These are phyloP conservation scores for Drosophila aff. DNA, from an alignment of 1,140 invertebrate species.

Conservation along the genomic window DNA sequence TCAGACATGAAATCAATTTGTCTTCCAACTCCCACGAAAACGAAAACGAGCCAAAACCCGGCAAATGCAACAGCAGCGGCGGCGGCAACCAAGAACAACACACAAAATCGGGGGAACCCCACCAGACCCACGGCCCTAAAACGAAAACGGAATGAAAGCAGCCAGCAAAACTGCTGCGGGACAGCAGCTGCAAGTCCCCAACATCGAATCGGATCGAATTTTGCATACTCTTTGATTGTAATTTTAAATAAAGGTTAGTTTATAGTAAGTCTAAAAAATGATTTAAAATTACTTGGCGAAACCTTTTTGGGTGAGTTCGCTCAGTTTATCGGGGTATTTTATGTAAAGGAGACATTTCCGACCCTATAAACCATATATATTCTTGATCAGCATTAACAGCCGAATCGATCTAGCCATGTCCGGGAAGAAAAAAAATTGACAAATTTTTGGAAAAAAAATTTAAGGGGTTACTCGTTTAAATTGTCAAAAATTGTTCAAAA, in stretches of 20 bases:
- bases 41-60: constrained; percentile 62
- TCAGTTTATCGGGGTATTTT: too few relatives aligned
- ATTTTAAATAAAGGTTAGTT: background rate
- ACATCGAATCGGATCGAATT: background rate
- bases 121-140: constrained; percentile 8
- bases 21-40: constrained; percentile 82
- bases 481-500: too few relatives aligned
- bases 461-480: too few relatives aligned
- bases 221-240: background rate
- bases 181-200: constrained; percentile 18
- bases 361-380: too few relatives aligned
- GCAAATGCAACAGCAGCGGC: constrained; percentile 30
- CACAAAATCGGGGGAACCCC: constrained; percentile 6
- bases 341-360: too few relatives aligned
- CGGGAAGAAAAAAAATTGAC: too few relatives aligned
- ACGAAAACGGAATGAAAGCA: constrained; percentile 35
- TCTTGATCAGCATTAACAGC: too few relatives aligned
- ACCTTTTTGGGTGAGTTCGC: too few relatives aligned
- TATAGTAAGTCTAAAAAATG: background rate
- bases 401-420: too few relatives aligned
- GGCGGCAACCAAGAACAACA: constrained; percentile 1
- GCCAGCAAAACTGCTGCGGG: constrained; percentile 27
- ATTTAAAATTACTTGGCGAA: background rate
- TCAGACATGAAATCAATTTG: constrained; percentile 84
- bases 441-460: too few relatives aligned